Evolutionary conservation across 2,113 vertebrate species (phyloP).

Genomic region (Oreochromis tanganicae): DNA sequence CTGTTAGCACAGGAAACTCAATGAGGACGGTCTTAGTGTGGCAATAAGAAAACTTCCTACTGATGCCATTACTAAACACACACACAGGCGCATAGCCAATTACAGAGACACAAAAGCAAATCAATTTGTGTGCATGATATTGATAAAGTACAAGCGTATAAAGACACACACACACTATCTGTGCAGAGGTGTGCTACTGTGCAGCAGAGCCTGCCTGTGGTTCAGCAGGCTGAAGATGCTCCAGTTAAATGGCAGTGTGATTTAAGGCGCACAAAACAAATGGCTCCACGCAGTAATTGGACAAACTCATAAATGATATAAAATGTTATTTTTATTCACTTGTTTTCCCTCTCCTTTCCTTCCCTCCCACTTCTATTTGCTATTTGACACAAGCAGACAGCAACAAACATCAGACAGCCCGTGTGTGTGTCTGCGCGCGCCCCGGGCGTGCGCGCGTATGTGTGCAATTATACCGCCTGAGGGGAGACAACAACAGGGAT

Average conservation of each 20-base stretch:
- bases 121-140: not conserved
- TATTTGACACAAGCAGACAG: constrained; percentile 42
- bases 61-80: not conserved
- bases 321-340: constrained; percentile 1
- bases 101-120: constrained; percentile 5
- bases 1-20: constrained; percentile 24
- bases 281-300: constrained; percentile 18
- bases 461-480: constrained; percentile 37
- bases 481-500: constrained; percentile 49
- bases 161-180: not conserved
- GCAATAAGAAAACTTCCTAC: constrained; percentile 9
- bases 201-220: not conserved
- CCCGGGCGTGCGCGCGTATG: not conserved
- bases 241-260: constrained; percentile 6
- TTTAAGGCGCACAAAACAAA: constrained; percentile 28
- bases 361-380: constrained; percentile 13
- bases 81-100: not conserved
- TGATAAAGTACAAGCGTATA: not conserved
- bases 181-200: not conserved
- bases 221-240: not conserved
- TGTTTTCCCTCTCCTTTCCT: not conserved
- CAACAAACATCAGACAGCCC: constrained; percentile 18
- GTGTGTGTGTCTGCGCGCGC: not conserved
- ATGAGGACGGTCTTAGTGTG: not conserved
- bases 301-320: constrained; percentile 28